Evolutionary conservation across 1,140 invertebrate species (phyloP).

Genomic region (Sitobion miscanthi): DNA sequence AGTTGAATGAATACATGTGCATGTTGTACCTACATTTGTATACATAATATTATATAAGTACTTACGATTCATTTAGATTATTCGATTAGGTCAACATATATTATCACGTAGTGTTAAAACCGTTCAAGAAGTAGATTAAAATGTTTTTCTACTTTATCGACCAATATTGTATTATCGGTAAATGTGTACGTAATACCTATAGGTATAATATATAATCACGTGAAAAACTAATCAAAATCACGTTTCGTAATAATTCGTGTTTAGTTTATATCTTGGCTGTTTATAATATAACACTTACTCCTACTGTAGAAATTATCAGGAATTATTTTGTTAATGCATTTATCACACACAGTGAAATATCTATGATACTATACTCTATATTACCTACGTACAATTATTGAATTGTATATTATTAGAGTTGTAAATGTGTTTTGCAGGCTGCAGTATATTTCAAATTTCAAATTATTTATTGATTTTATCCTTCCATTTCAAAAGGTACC

Average conservation of each 20-base stretch:
- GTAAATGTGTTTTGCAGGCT: not conserved
- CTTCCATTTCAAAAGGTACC: too few species aligned
- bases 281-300: too few species aligned
- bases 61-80: not conserved
- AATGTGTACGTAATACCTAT: not conserved
- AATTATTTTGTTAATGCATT: not conserved
- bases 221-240: not conserved
- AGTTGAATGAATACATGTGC: not conserved
- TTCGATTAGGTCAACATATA: not conserved
- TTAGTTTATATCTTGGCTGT: not conserved
- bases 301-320: not conserved
- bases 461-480: too few species aligned
- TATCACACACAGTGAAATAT: not conserved
- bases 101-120: not conserved
- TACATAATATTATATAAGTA: too few species aligned
- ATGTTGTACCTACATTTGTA: too few species aligned
- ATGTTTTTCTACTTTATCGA: not conserved
- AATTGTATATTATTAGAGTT: not conserved
- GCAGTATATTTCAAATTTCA: too few species aligned
- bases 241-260: not conserved
- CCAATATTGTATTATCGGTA: not conserved
- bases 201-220: not conserved
- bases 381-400: not conserved
- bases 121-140: not conserved
- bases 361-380: not conserved